Evolutionary conservation across 2,888 invertebrate genomes (phyloP), one percentile per base, ranked within the genome.

Genomic region (Terebella lapidaria): DNA sequence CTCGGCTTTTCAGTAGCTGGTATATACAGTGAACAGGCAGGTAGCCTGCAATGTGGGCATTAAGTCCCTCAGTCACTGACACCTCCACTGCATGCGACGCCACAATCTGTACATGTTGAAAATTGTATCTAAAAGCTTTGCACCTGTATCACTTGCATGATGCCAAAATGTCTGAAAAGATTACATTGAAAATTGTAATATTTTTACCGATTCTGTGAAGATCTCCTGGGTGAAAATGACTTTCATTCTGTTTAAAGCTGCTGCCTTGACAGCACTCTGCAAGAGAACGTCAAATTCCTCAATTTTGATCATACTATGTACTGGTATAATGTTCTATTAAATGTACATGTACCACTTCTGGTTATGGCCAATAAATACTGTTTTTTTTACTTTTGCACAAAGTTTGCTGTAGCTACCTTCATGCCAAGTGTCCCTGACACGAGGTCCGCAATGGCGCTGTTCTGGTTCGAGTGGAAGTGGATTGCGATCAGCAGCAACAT

Each of bases 11-110:
- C 18, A 97, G 83, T 51, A 96, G 83, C 76, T 96, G 96, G 76
- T 95, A 93, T 69, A 96, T 94, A 77, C 96, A 96, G 80, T 96
- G 95, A 20, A 96, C 91, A 0, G 96, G 95, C 57, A 97, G 81
- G 80, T 94, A 95, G 5, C 95, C 94, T 0, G 89, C 87, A 73
- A 94, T 90, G 70, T 89, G 89, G 42, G 91, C 92, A 81, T 89
- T 94, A 24, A 97, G 84, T 72, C 88, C 89, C 0, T 86, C 87
- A 0, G 96, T 97, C 0, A 96, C 95, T 0, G 95, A 93, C 0
- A 97, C 94, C 78, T 93, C 92, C 0, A 95, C 92, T 20, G 49
- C 49, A 49, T 49, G 49, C 5, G 49, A 10, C 18, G 49, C 22
- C 24, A 49, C 49, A 5, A 49, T 22, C 49, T 55, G 55, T 5